These are phyloP conservation scores for Chymomyza amoena DNA, from an alignment of 2,888 invertebrate species.

Conservation along the genomic window DNA sequence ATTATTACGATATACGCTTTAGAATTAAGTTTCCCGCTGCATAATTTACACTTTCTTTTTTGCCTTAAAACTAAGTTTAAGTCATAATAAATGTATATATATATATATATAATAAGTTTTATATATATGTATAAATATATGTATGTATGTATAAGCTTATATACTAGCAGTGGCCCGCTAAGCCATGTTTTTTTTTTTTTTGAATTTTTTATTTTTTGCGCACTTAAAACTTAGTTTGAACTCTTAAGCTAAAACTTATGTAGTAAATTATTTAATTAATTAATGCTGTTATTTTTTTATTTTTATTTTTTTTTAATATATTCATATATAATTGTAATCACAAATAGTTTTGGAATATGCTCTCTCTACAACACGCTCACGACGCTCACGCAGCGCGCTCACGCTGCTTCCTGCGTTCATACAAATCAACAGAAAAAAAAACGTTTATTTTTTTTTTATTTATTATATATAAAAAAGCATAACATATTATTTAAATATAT, in stretches of 20 bases:
- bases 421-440: neutral
- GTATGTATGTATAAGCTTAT: slow-evolving; percentile 14
- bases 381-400: neutral
- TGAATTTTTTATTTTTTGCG: neutral
- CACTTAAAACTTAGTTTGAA: neutral
- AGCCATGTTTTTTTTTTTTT: neutral
- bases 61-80: neutral
- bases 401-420: too few species aligned
- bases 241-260: neutral
- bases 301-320: neutral
- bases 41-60: neutral
- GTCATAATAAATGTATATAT: neutral
- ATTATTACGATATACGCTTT: slow-evolving; percentile 6
- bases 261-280: neutral
- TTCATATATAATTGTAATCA: slow-evolving; percentile 55
- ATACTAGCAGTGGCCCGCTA: neutral
- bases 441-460: neutral
- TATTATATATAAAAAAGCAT: too few species aligned
- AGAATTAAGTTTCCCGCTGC: slow-evolving; percentile 12
- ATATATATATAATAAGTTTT: slow-evolving; percentile 37
- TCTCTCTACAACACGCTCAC: slow-evolving; percentile 36
- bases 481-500: too few species aligned
- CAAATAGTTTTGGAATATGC: slow-evolving; percentile 71
- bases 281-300: neutral
- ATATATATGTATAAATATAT: slow-evolving; percentile 11